Percentiles rank a stretch among this genome's conserved stretches.
Conservation (phyloP, 2,797 vertebrate genomes). For the Poecilia picta region DNA sequence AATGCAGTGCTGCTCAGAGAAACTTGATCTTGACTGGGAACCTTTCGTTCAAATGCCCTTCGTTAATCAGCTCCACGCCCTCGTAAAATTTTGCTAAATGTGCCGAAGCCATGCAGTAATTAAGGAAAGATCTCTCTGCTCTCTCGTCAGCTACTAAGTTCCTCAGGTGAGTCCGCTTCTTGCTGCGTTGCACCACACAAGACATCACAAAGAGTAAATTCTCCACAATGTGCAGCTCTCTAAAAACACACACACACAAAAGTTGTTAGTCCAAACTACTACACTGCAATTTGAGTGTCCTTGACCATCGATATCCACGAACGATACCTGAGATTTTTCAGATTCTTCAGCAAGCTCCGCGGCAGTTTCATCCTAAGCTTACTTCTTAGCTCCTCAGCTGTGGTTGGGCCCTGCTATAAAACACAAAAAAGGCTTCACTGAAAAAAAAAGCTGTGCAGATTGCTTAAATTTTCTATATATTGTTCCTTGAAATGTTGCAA, state of each 20-base stretch:
- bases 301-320: background rate
- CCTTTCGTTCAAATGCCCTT: slow-evolving; percentile 77
- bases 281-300: background rate
- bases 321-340: slow-evolving; percentile 50
- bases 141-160: slow-evolving; percentile 82
- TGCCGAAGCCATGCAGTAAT: slow-evolving; percentile 82
- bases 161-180: slow-evolving; percentile 76
- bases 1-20: background rate
- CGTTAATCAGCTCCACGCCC: slow-evolving; percentile 65
- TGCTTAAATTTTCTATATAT: background rate
- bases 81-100: slow-evolving; percentile 82
- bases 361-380: slow-evolving; percentile 48
- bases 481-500: background rate
- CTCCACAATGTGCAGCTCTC: slow-evolving; percentile 65
- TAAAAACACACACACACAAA: slow-evolving; percentile 20
- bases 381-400: slow-evolving; percentile 34
- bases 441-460: background rate
- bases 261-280: background rate
- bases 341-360: slow-evolving; percentile 24
- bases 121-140: slow-evolving; percentile 88
- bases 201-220: slow-evolving; percentile 73
- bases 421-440: background rate
- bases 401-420: slow-evolving; percentile 35
- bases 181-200: slow-evolving; percentile 59
- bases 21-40: slow-evolving; percentile 48